These are phyloP conservation scores for Archilochus colubris DNA, from an alignment of 2,113 vertebrate species.

Conservation along the genomic window DNA sequence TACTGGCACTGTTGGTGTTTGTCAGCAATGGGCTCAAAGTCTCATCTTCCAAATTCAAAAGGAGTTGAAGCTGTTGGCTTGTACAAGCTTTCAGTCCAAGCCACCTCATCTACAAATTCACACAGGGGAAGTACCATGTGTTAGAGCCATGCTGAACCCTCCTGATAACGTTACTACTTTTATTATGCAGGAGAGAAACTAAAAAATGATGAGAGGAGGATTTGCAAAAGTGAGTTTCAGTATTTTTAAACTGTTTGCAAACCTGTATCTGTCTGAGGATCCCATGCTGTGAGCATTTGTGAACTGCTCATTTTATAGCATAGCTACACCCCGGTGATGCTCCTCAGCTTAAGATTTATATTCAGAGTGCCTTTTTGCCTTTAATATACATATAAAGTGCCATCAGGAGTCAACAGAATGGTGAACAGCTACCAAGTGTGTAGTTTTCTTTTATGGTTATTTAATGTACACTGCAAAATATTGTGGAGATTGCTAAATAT, in stretches of 20 bases:
- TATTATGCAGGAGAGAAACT: neutral
- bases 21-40: neutral
- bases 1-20: neutral
- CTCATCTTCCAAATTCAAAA: neutral
- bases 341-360: neutral
- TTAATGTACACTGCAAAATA: slow-evolving; percentile 5
- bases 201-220: neutral
- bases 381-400: neutral
- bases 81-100: neutral
- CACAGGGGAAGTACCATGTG: rapidly evolving
- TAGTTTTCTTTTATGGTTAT: slow-evolving; percentile 3
- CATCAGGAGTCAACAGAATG: neutral
- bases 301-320: neutral
- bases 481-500: neutral
- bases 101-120: neutral
- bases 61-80: neutral
- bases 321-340: slow-evolving; percentile 6
- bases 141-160: neutral
- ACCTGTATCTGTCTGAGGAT: neutral
- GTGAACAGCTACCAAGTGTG: slow-evolving; percentile 4
- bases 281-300: neutral
- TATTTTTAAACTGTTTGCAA: neutral
- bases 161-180: neutral
- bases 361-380: neutral
- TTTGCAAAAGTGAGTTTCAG: neutral